Evolutionary conservation across 2,888 invertebrate genomes (phyloP).

Genomic region (Phoronis australis): DNA sequence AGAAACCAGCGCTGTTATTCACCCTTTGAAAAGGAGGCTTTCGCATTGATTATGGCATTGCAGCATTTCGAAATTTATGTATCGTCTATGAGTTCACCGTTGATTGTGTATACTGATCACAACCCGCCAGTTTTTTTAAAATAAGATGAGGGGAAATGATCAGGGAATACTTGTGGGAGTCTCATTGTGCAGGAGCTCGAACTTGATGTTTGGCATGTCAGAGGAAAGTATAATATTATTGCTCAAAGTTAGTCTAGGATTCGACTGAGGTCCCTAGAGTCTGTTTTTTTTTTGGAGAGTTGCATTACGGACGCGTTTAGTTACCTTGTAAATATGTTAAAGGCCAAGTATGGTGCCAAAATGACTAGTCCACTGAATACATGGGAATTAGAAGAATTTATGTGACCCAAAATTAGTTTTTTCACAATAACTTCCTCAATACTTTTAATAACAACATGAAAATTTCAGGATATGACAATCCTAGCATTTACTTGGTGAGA

Average conservation of each 20-base stretch:
- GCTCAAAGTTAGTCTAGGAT: background rate
- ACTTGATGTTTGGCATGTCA: background rate
- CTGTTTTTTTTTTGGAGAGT: too few species aligned
- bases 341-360: too few species aligned
- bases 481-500: too few species aligned
- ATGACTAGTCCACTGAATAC: too few species aligned
- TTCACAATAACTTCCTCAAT: too few species aligned
- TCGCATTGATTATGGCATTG: conserved; percentile 17
- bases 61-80: conserved; percentile 17
- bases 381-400: too few species aligned
- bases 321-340: too few species aligned
- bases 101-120: conserved; percentile 1
- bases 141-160: background rate
- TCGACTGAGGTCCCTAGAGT: background rate
- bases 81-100: background rate
- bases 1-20: conserved; percentile 7
- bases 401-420: too few species aligned
- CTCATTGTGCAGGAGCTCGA: background rate
- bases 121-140: background rate
- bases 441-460: too few species aligned
- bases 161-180: background rate
- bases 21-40: conserved; percentile 16
- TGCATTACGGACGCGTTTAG: too few species aligned
- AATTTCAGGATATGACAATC: too few species aligned
- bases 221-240: background rate